Evolutionary conservation across 1,140 invertebrate genomes (phyloP), one percentile per base, ranked within the genome.

Genomic region (Xylocopa sonorina): DNA sequence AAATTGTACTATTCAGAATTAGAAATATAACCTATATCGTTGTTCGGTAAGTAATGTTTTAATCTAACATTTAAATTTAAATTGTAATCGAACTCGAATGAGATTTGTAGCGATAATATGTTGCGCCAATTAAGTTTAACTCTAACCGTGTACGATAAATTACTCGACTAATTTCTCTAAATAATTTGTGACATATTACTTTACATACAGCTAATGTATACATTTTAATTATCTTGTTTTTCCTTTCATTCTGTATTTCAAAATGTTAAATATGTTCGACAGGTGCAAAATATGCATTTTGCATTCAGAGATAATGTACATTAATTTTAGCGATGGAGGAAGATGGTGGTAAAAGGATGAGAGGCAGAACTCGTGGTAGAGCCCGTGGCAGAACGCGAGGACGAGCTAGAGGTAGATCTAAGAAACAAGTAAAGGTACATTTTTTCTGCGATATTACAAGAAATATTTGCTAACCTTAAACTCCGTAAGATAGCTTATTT

Each of bases 361-460:
- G 94, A 62, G 93, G 94, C 18, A 87, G 94, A 84, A 91, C 93
- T 27, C 90, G 94, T 73, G 94, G 94, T 3, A 92, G 95, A 75
- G 94, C 95, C 18, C 94, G 96, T 29, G 96, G 96, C 3, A 92
- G 96, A 72, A 95, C 96, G 24, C 93, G 96, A 55, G 96, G 96
- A 32, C 91, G 96, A 78, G 94, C 95, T 14, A 93, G 95, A 74
- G 95, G 95, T 57, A 92, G 95, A 78, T 94, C 95, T 6, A 97
- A 96, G 88, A 96, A 96, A 91, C 94, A 95, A 27, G 94, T 95
- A 3, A 96, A 96, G 93, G 94, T 93, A 90, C 76, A 60, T 63
- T 24, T 29, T 63, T 24, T 29, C 14, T 57, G 53, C 73, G 51
- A 21, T 24, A 29, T 68, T 5, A 53, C 34, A 41, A 16, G 66